Conservation (phyloP, 2,888 invertebrate species). For the Baronia brevicornis region DNA sequence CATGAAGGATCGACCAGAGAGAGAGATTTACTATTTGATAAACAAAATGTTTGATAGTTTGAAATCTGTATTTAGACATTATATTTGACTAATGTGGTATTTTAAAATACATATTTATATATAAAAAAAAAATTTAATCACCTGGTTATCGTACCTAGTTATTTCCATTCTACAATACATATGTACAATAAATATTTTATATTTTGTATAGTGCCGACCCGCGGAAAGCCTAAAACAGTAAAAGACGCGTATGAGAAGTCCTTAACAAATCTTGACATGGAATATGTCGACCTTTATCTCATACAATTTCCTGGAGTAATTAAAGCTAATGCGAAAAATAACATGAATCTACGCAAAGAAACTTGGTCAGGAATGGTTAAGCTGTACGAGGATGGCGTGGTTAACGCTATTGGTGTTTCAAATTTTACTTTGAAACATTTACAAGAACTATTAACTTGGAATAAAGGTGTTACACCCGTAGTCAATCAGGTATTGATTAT, state of each 20-base stretch:
- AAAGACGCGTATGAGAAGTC: conserved; percentile 73
- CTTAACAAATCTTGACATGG: conserved; percentile 76
- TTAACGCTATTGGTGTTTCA: conserved; percentile 85
- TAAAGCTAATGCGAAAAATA: conserved; percentile 67
- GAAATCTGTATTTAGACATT: too few relatives aligned
- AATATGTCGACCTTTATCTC: conserved; percentile 88
- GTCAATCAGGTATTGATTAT: conserved; percentile 80
- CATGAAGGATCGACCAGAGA: too few relatives aligned
- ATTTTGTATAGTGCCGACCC: conserved; percentile 36
- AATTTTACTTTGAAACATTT: conserved; percentile 85
- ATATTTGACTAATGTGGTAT: too few relatives aligned
- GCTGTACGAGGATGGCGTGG: conserved; percentile 76
- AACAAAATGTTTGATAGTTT: too few relatives aligned
- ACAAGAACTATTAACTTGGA: conserved; percentile 72
- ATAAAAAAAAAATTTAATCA: too few relatives aligned
- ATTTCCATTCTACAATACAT: too few relatives aligned
- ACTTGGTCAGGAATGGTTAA: conserved; percentile 82
- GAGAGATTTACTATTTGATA: too few relatives aligned
- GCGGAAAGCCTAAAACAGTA: conserved; percentile 38
- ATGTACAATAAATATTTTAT: conserved; percentile 2
- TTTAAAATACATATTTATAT: too few relatives aligned
- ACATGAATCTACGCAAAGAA: conserved; percentile 71
- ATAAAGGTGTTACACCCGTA: conserved; percentile 76
- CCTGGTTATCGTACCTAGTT: too few relatives aligned
- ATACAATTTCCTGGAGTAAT: conserved; percentile 84